Conservation (phyloP, 2,888 invertebrate genomes). For the Drosophila mayaguana region DNA sequence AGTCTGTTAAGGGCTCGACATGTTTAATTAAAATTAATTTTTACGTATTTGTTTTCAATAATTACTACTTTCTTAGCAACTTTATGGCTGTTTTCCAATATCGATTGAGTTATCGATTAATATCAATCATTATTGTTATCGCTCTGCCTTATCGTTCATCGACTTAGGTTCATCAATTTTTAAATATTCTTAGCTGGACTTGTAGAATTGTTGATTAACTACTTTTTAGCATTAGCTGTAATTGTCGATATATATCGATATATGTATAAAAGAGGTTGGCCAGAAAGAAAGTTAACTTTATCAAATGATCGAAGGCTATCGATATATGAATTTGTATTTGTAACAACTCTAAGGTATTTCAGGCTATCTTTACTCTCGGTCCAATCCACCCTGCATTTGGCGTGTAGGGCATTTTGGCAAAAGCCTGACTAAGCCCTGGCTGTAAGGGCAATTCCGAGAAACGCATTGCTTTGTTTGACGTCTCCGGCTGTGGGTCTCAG, state of each 20-base stretch:
- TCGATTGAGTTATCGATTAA: neutral
- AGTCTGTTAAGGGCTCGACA: rapidly evolving
- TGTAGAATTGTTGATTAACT: too few species aligned
- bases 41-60: too few species aligned
- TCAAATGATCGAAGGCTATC: too few species aligned
- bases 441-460: conserved; percentile 68
- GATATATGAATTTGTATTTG: too few species aligned
- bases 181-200: neutral
- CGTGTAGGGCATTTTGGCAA: conserved; percentile 40
- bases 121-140: neutral
- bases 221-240: too few species aligned
- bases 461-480: conserved; percentile 67
- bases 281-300: too few species aligned
- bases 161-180: neutral
- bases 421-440: conserved; percentile 52
- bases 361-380: too few species aligned
- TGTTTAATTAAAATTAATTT: too few species aligned
- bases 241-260: conserved; percentile 6
- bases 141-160: neutral
- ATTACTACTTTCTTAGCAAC: rapidly evolving
- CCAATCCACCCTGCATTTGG: neutral
- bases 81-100: too few species aligned
- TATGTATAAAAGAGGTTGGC: neutral
- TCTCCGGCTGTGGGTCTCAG: conserved; percentile 40
- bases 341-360: too few species aligned